phyloP scores from a whole-genome alignment of 2,797 vertebrate species.

The Babyrousa celebensis region DNA sequence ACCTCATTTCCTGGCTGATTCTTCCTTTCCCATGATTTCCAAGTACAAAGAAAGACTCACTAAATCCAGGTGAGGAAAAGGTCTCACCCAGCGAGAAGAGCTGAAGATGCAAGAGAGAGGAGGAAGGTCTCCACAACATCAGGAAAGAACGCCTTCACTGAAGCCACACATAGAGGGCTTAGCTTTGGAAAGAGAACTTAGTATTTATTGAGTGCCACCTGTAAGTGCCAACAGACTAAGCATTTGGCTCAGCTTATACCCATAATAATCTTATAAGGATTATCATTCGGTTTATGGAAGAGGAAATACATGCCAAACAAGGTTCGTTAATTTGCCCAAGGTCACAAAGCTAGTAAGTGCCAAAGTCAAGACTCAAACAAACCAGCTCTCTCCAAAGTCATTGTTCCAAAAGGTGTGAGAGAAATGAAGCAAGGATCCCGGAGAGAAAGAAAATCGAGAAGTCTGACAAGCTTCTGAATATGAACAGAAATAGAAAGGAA shows the following conservation, averaged over 20 bases:
- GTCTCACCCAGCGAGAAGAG: conserved; percentile 25
- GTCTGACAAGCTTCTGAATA: not conserved
- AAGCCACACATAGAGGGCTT: not conserved
- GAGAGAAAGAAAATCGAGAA: not conserved
- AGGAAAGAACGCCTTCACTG: not conserved
- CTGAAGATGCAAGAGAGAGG: not conserved
- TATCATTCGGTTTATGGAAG: conserved; percentile 27
- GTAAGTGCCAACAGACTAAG: not conserved
- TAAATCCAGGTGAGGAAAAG: not conserved
- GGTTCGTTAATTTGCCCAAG: conserved; percentile 33
- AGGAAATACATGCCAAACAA: not conserved
- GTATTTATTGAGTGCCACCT: not conserved
- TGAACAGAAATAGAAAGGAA: not conserved
- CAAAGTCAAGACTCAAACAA: conserved; percentile 60
- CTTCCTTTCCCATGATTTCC: not conserved
- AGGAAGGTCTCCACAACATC: conserved; percentile 24
- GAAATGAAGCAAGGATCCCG: not conserved
- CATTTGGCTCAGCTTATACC: not conserved
- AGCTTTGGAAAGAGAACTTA: not conserved
- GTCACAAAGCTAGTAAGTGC: conserved; percentile 66
- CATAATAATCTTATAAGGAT: not conserved
- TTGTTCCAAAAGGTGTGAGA: not conserved
- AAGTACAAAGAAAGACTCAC: not conserved
- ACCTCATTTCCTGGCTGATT: not conserved
- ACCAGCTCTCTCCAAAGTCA: not conserved